Evolutionary conservation across 2,797 vertebrate genomes (phyloP).

Genomic region (Vireo griseus): DNA sequence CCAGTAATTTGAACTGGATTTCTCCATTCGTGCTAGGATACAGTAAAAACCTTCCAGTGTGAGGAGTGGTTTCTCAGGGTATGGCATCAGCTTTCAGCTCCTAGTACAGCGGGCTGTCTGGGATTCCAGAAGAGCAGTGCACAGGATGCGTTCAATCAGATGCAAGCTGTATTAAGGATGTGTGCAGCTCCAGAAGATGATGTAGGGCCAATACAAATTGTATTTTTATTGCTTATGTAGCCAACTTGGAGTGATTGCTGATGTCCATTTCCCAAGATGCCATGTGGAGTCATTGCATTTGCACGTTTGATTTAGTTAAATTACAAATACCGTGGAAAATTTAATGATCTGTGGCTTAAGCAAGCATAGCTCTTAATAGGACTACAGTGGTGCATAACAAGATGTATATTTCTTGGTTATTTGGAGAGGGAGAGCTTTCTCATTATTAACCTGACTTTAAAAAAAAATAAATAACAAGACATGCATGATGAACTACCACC

Average conservation of each 20-base stretch:
- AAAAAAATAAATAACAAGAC: fast-evolving
- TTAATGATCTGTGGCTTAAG: background rate
- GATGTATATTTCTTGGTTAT: background rate
- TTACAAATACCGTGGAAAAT: background rate
- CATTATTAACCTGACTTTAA: background rate
- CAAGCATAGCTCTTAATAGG: background rate
- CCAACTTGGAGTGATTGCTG: background rate
- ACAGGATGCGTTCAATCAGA: background rate
- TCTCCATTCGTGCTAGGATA: background rate
- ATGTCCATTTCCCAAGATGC: background rate
- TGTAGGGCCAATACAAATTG: fast-evolving
- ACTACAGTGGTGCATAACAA: background rate
- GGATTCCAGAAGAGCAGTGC: background rate
- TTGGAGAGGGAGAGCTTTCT: background rate
- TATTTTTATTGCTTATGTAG: background rate
- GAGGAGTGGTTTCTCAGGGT: background rate
- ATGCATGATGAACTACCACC: background rate
- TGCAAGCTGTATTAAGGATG: background rate
- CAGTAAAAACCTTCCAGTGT: background rate
- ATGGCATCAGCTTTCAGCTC: background rate
- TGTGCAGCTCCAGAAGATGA: background rate
- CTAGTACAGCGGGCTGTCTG: background rate
- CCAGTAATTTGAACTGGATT: background rate
- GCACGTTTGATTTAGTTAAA: background rate
- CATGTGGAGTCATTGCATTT: background rate